phyloP scores from a whole-genome alignment of 2,888 invertebrate genomes.

The Mesorhabditis sp. region DNA sequence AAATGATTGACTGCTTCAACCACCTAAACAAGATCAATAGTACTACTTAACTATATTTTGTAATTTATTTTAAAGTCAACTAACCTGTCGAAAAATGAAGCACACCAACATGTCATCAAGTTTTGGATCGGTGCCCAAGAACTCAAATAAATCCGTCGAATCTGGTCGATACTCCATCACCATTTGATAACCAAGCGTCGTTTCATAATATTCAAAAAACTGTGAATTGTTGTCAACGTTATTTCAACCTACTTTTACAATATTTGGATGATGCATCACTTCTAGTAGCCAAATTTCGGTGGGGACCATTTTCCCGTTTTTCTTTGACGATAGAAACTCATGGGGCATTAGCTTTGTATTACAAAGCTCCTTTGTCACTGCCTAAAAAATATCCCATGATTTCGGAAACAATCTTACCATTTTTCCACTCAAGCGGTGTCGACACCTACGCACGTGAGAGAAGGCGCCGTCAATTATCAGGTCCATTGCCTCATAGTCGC shows the following conservation, averaged over 20 bases:
- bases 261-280: not conserved
- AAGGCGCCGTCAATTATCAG: no score
- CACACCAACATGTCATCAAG: not conserved
- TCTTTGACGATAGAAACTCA: not conserved
- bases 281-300: not conserved
- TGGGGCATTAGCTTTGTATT: not conserved
- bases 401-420: not conserved
- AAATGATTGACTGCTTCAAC: not conserved
- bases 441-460: no score
- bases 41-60: not conserved
- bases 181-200: not conserved
- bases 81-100: not conserved
- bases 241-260: not conserved
- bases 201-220: not conserved
- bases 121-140: not conserved
- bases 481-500: no score
- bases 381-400: not conserved
- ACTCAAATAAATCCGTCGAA: conserved; percentile 1
- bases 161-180: conserved; percentile 4
- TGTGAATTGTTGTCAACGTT: not conserved
- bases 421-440: not conserved
- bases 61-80: not conserved
- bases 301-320: not conserved
- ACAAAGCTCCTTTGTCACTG: not conserved
- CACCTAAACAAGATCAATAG: not conserved